Evolutionary conservation across 2,113 vertebrate species (phyloP), one percentile per base, ranked within the genome.

Genomic region (Apaloderma vittatum): DNA sequence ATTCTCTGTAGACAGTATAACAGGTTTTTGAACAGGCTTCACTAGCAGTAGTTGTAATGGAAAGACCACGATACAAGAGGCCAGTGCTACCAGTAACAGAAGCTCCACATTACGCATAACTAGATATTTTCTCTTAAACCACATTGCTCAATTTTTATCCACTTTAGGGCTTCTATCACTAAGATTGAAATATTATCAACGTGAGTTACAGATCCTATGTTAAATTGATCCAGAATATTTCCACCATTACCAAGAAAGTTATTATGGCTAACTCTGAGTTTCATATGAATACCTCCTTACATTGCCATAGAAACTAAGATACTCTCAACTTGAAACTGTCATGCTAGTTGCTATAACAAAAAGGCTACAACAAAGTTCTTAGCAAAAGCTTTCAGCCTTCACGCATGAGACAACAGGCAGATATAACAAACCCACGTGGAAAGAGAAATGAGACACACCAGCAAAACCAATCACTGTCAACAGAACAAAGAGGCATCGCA

Each of bases 271-370:
- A 87, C 40, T 54, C 63, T 46, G 37, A 70, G 52, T 72, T 82
- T 75, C 74, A 22, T 10, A 65, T 48, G 59, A 93, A 45, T 82
- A 76, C 17, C 49, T 91, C 55, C 71, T 70, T 63, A 23, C 21
- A 91, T 45, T 76, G 58, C 73, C 83, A 94, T 70, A 91, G 91
- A 91, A 96, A 93, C 37, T 0, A 92, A 40, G 24, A 80, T 86
- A 90, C 52, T 94, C 61, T 8, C 61, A 81, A 77, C 51, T 68
- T 89, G 34, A 90, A 95, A 84, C 0, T 63, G 72, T 62, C 61
- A 19, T 17, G 36, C 30, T 57, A 86, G 61, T 37, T 88, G 85
- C 58, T 91, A 6, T 36, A 85, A 93, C 46, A 90, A 76, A 76
- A 92, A 79, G 15, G 36, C 37, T 40, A 40, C 12, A 40, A 40